These are phyloP conservation scores for Hemicentrotus pulcherrimus DNA, from an alignment of 35 echinoderm and acorn worm genomes.

Conservation along the genomic window DNA sequence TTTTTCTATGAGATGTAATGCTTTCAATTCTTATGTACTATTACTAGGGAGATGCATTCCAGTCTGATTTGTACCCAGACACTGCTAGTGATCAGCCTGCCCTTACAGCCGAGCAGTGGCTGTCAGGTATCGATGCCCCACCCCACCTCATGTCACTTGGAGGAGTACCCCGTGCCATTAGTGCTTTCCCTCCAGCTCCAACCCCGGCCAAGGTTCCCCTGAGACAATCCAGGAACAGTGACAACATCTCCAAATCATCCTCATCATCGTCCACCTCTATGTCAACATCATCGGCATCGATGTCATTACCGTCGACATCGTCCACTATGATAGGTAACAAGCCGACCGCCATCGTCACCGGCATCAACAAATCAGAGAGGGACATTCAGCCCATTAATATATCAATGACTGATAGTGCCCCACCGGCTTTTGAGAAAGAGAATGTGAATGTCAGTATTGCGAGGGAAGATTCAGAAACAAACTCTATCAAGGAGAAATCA, in stretches of 20 bases:
- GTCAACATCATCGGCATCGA: not conserved
- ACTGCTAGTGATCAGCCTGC: slow-evolving; percentile 72
- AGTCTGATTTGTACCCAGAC: slow-evolving; percentile 88
- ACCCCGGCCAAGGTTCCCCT: slow-evolving; percentile 25
- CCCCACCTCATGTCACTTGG: slow-evolving; percentile 75
- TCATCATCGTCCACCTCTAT: not conserved
- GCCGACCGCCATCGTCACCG: slow-evolving; percentile 27
- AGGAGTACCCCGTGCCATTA: slow-evolving; percentile 41
- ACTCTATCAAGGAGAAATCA: slow-evolving; percentile 47
- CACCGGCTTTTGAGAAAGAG: slow-evolving; percentile 9
- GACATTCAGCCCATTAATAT: slow-evolving; percentile 16
- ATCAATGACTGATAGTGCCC: not conserved
- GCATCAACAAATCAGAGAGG: slow-evolving; percentile 25
- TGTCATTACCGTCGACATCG: not conserved
- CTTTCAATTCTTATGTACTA: slow-evolving; percentile 36
- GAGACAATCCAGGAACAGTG: slow-evolving; percentile 52
- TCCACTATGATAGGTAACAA: slow-evolving; percentile 29
- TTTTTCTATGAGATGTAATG: not conserved
- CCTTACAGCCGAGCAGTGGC: slow-evolving; percentile 82
- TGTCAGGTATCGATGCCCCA: slow-evolving; percentile 70
- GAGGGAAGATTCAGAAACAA: slow-evolving; percentile 39
- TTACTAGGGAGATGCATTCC: slow-evolving; percentile 77
- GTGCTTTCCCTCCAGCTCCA: slow-evolving; percentile 14
- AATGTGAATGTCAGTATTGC: slow-evolving; percentile 12
- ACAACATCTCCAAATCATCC: slow-evolving; percentile 26